Evolutionary conservation across 1,140 invertebrate genomes (phyloP).

Genomic region (Penaeus chinensis): DNA sequence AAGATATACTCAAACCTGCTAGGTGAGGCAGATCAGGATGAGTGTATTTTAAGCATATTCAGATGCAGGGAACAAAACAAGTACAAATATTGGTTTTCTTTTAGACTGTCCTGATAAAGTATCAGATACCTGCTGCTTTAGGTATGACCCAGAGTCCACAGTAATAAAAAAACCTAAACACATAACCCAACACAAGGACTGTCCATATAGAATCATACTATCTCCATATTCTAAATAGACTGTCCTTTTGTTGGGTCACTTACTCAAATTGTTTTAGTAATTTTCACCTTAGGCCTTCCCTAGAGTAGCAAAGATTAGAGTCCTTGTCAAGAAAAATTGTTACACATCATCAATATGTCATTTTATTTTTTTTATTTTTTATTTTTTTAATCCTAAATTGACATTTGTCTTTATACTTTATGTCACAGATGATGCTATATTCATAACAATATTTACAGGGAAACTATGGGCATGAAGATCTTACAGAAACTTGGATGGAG

Average conservation of each 20-base stretch:
- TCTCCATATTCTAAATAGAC: neutral
- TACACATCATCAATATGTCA: no score
- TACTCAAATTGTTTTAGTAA: neutral
- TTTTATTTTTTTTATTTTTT: no score
- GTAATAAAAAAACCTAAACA: no score
- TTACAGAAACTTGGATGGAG: constrained; percentile 91
- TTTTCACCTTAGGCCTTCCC: neutral
- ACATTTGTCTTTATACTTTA: neutral
- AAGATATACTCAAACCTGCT: constrained; percentile 82
- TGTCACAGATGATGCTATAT: neutral
- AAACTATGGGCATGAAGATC: constrained; percentile 89
- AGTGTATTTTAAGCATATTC: constrained; percentile 14
- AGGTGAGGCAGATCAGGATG: constrained; percentile 70
- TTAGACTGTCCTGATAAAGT: no score
- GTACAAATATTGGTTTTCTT: no score
- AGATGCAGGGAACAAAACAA: neutral
- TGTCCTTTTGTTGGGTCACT: neutral
- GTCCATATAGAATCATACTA: neutral
- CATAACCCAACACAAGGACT: neutral
- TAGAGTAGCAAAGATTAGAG: neutral
- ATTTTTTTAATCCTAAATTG: neutral
- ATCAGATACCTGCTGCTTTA: no score
- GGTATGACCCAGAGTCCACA: no score
- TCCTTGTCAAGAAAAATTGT: no score
- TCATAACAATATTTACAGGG: constrained; percentile 69